Evolutionary conservation across 2,888 invertebrate species (phyloP).

Genomic region (Erebia palarica): DNA sequence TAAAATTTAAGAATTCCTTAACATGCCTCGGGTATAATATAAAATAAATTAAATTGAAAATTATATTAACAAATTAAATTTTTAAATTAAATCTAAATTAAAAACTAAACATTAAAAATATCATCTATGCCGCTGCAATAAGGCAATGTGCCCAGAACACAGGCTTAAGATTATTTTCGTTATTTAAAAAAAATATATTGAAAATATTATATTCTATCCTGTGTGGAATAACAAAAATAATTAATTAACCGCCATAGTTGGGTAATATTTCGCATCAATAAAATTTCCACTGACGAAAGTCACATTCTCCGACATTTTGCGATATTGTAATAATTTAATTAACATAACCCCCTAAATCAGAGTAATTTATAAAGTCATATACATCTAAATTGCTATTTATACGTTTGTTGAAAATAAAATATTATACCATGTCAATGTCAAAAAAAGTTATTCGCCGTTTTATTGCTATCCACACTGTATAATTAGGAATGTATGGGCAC

Average conservation of each 20-base stretch:
- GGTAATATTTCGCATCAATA: constrained; percentile 2
- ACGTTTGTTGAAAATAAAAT: constrained; percentile 15
- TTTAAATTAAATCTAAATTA: no score
- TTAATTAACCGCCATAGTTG: background rate
- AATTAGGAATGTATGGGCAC: background rate
- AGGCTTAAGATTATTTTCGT: no score
- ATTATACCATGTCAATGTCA: constrained; percentile 10
- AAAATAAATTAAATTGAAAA: constrained; percentile 6
- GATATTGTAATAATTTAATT: constrained; percentile 30
- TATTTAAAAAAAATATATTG: no score
- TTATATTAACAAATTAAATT: no score
- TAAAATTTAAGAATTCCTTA: background rate
- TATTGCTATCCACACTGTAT: background rate
- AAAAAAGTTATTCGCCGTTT: background rate
- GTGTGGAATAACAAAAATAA: background rate
- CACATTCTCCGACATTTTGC: constrained; percentile 11
- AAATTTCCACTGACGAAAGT: constrained; percentile 28
- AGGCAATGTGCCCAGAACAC: no score
- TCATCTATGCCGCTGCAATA: no score
- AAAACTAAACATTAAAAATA: no score
- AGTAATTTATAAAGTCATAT: constrained; percentile 35
- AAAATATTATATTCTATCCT: constrained; percentile 1
- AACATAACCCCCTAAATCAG: constrained; percentile 34
- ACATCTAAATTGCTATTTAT: constrained; percentile 26
- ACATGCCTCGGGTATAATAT: background rate